A percentile compares a stretch with the other conserved stretches of the same genome.
phyloP scores from a whole-genome alignment of 2,113 vertebrate species.

The Cephalopholis sonnerati region DNA sequence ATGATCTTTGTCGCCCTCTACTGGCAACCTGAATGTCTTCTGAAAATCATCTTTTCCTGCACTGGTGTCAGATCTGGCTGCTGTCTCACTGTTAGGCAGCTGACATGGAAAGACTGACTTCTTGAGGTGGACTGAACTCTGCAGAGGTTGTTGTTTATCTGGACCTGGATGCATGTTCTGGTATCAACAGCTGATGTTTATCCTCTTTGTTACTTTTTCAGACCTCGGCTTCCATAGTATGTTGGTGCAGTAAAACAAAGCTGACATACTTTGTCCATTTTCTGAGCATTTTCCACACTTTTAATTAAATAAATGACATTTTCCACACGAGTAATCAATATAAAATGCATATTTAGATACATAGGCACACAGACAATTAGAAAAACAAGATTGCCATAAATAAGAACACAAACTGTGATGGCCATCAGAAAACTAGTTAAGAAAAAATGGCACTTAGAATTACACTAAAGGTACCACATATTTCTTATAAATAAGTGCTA shows the following conservation, averaged over 20 bases:
- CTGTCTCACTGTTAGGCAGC: no score
- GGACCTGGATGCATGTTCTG: neutral
- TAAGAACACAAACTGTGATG: neutral
- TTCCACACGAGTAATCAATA: neutral
- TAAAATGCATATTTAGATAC: neutral
- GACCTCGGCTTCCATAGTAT: no score
- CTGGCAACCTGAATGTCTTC: no score
- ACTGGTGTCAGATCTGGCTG: no score
- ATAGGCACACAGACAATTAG: neutral
- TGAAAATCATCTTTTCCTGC: no score
- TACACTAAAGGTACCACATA: neutral
- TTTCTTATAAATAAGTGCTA: neutral
- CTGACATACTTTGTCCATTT: neutral
- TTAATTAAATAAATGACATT: conserved; percentile 16
- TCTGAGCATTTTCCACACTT: neutral
- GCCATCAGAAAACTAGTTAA: neutral
- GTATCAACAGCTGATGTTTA: no score
- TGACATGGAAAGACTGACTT: neutral
- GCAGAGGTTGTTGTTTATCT: neutral
- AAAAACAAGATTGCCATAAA: neutral
- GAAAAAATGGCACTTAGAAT: conserved; percentile 6
- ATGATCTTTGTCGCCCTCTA: no score
- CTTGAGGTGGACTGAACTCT: neutral
- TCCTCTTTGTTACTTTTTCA: no score
- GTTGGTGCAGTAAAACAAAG: neutral